Base-by-base conservation (phyloP, 2,113 vertebrate genomes). In the Herpetotheres cachinnans region DNA sequence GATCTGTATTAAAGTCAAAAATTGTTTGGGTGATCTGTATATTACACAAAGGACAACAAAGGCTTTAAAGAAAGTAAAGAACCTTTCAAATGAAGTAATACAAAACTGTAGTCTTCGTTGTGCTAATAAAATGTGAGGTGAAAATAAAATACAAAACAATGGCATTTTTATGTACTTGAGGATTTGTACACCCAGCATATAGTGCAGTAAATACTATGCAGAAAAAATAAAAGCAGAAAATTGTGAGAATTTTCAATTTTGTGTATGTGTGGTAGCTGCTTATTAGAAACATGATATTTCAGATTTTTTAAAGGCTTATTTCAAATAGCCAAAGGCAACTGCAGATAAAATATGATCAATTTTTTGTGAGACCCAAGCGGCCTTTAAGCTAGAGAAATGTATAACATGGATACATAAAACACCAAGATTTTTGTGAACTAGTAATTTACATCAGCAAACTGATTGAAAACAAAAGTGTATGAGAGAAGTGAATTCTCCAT, bases 251-350 rank as follows among this genome's bases (percentile, higher is more conserved):
- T 44, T 66, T 74, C 8, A 9, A 9, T 55, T 79, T 30, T 52
- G 2, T 78, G 2, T 14, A 27, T 42, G 3, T 8, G 5, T 12
- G 11, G 3, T 61, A 46, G 13, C 3, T 74, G 2, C 15, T 81
- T 54, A 13, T 62, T 77, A 84, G 86, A 91, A 93, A 55, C 27
- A 73, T 40, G 40, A 16, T 84, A 76, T 72, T 46, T 86, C 55
- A 93, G 32, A 67, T 36, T 95, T 95, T 94, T 94, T 91, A 94
- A 94, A 93, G 69, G 32, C 19, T 29, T 74, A 66, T 91, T 73
- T 85, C 59, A 94, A 91, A 82, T n/a, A 91, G 13, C 5, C 24
- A 83, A 34, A 40, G 16, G 27, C 15, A 95, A 58, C 11, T 67
- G 20, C 7, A 89, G 62, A 83, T 44, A 67, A 83, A 76, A 54